A percentile compares a stretch with the other conserved stretches of the same genome.
These are phyloP conservation scores for Poecilobothrus nobilitatus DNA, from an alignment of 2,888 invertebrate species.

Conservation along the genomic window DNA sequence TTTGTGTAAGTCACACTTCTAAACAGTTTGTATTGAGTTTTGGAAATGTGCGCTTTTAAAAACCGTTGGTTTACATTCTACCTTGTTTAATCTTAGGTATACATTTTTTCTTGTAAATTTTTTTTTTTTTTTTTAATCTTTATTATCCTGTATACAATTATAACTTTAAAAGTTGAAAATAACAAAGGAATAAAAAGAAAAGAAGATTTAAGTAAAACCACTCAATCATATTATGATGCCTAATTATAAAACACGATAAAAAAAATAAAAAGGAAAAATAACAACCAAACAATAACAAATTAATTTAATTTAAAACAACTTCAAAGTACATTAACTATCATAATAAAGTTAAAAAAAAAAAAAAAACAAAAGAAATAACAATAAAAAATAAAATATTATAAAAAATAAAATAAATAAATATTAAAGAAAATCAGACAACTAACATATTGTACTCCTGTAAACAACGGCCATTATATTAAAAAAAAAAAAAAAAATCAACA, in stretches of 20 bases:
- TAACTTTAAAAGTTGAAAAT: too few relatives aligned
- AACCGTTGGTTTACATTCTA: too few relatives aligned
- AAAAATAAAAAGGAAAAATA: neutral
- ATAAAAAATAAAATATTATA: neutral
- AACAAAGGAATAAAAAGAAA: too few relatives aligned
- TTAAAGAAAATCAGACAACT: neutral
- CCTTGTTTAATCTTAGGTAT: too few relatives aligned
- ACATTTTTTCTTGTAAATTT: too few relatives aligned
- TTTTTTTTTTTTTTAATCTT: too few relatives aligned
- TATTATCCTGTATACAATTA: too few relatives aligned
- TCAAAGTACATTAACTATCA: conserved; percentile 2
- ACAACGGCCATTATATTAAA: neutral
- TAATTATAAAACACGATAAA: neutral
- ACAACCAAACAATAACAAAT: neutral
- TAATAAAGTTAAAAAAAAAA: neutral
- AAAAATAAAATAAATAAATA: neutral
- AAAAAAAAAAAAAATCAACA: too few relatives aligned
- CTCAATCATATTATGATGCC: neutral
- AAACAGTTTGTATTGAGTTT: too few relatives aligned
- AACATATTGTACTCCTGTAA: neutral
- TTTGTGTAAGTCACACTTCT: too few relatives aligned
- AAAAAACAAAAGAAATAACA: too few relatives aligned
- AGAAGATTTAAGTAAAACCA: neutral
- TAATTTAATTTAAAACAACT: conserved; percentile 6
- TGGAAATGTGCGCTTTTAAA: too few relatives aligned